Percentiles rank a stretch among this genome's conserved stretches.
phyloP scores from a whole-genome alignment of 2,888 invertebrate genomes.

The Synanthedon formicaeformis region DNA sequence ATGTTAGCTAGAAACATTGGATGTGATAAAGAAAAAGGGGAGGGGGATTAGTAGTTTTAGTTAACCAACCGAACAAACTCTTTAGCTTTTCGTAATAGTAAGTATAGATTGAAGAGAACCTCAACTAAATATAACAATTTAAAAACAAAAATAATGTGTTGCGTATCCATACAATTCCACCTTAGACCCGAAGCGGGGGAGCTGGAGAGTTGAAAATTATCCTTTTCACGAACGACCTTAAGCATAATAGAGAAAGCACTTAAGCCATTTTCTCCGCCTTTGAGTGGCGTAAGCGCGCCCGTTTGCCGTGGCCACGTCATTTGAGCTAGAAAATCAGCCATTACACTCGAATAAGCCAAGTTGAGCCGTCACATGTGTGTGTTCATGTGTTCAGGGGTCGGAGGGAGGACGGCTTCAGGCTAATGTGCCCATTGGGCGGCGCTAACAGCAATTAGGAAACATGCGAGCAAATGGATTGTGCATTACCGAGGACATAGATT shows the following conservation, averaged over 20 bases:
- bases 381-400: conserved; percentile 1
- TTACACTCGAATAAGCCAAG: conserved; percentile 53
- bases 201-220: conserved; percentile 68
- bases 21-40: no score
- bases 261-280: conserved; percentile 71
- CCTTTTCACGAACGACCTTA: conserved; percentile 70
- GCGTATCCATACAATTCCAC: conserved; percentile 32
- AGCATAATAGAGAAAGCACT: conserved; percentile 71
- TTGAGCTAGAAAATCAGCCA: conserved; percentile 69
- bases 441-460: conserved; percentile 66
- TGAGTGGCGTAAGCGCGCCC: conserved; percentile 68
- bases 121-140: no score
- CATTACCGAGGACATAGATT: conserved; percentile 64
- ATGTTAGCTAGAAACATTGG: no score
- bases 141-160: neutral
- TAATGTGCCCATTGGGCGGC: conserved; percentile 65
- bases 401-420: conserved; percentile 9
- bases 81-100: no score
- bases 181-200: conserved; percentile 36
- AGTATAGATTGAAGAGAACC: no score
- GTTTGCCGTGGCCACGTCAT: conserved; percentile 61
- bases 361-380: conserved; percentile 28
- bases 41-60: no score
- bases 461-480: conserved; percentile 65
- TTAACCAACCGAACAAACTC: no score